Evolutionary conservation across 2,797 vertebrate species (phyloP).

Genomic region (Scolopax rusticola): DNA sequence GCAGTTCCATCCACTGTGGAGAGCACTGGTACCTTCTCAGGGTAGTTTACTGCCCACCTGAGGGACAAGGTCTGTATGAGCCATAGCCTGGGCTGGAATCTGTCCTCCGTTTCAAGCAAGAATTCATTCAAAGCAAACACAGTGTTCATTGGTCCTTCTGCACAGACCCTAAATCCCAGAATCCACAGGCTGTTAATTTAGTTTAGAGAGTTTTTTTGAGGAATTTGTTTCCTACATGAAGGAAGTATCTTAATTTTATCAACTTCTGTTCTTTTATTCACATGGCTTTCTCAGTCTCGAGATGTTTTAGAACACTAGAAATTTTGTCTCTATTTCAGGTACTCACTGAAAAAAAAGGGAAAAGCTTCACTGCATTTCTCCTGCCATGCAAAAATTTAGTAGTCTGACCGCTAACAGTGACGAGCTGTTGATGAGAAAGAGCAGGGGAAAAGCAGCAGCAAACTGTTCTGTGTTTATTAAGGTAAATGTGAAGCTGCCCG

Average conservation of each 20-base stretch:
- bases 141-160: background rate
- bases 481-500: background rate
- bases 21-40: background rate
- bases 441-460: rapidly evolving
- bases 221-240: background rate
- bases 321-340: background rate
- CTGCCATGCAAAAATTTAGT: background rate
- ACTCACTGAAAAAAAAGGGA: background rate
- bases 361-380: background rate
- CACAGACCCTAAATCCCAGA: background rate
- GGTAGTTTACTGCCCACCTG: background rate
- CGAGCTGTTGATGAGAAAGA: background rate
- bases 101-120: background rate
- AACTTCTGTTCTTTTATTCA: background rate
- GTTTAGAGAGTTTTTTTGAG: background rate
- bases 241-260: background rate
- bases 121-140: background rate
- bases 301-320: background rate
- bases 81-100: background rate
- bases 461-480: background rate
- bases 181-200: background rate
- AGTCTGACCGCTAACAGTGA: background rate
- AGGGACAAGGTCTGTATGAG: background rate
- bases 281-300: background rate
- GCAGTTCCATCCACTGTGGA: background rate